A percentile compares a stretch with the other conserved stretches of the same genome.
These are phyloP conservation scores for Phlogophora meticulosa DNA, from an alignment of 2,888 invertebrate species.

Conservation along the genomic window DNA sequence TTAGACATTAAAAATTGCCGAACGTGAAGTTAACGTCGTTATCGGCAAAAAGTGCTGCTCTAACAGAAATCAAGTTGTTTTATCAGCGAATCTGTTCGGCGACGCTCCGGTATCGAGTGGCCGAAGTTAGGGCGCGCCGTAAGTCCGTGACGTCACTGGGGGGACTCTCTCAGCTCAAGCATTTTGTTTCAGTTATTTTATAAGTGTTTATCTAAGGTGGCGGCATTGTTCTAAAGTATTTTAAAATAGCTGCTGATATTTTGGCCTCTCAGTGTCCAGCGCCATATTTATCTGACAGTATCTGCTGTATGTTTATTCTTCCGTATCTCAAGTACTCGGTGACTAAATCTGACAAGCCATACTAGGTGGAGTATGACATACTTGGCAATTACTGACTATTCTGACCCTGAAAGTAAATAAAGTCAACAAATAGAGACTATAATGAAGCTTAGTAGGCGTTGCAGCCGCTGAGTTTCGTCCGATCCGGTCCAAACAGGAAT, in stretches of 20 bases:
- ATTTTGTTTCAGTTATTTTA: conserved; percentile 4
- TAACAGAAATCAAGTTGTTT: conserved; percentile 48
- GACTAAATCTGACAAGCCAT: too few relatives aligned
- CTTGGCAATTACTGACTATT: too few relatives aligned
- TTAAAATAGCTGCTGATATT: not conserved
- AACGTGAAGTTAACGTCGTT: conserved; percentile 34
- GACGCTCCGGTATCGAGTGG: conserved; percentile 40
- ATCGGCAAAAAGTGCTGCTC: conserved; percentile 47
- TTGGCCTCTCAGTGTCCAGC: not conserved
- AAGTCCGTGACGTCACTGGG: conserved; percentile 18
- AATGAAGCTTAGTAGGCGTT: too few relatives aligned
- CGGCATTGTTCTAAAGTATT: not conserved
- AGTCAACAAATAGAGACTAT: too few relatives aligned
- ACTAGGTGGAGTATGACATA: too few relatives aligned
- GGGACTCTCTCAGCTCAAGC: not conserved
- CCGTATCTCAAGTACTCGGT: too few relatives aligned
- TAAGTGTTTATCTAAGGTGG: conserved; percentile 18
- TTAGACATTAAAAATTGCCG: conserved; percentile 38
- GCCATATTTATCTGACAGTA: too few relatives aligned
- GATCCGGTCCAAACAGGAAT: too few relatives aligned
- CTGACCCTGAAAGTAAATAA: too few relatives aligned
- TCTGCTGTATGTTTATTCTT: too few relatives aligned
- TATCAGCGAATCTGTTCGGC: conserved; percentile 53
- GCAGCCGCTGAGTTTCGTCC: too few relatives aligned
- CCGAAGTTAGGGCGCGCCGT: conserved; percentile 17